phyloP scores from a whole-genome alignment of 2,797 vertebrate species.

The Cryptoblepharus egeriae region DNA sequence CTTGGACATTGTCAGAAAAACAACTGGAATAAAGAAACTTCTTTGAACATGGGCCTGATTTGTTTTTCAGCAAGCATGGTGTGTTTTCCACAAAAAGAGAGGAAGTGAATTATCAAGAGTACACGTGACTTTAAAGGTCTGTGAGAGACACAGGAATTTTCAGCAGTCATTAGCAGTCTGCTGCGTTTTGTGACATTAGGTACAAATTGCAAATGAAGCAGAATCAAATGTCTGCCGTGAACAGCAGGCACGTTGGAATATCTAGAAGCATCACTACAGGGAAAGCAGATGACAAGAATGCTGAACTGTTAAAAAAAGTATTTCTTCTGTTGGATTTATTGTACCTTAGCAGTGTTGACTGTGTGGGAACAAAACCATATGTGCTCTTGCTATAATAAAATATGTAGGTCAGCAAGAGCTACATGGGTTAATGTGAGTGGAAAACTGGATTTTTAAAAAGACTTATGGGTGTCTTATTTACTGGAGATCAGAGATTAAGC shows the following conservation, averaged over 20 bases:
- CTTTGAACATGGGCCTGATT: constrained; percentile 57
- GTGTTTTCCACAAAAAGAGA: constrained; percentile 51
- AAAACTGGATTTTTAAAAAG: no score
- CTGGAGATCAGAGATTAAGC: neutral
- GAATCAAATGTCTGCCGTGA: constrained; percentile 23
- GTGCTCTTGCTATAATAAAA: neutral
- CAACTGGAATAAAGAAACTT: constrained; percentile 39
- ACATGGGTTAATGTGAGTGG: no score
- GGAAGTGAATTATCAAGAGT: constrained; percentile 41
- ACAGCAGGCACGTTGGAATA: neutral
- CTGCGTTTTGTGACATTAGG: constrained; percentile 29
- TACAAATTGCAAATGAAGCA: constrained; percentile 47
- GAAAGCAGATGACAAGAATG: neutral
- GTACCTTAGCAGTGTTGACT: neutral
- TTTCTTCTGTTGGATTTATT: rapidly evolving
- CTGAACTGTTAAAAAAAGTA: neutral
- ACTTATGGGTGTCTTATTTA: neutral
- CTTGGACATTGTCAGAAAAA: constrained; percentile 47
- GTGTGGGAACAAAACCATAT: rapidly evolving
- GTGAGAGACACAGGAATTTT: constrained; percentile 59
- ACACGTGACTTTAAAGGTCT: constrained; percentile 51
- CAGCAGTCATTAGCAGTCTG: constrained; percentile 28
- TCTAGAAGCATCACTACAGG: neutral
- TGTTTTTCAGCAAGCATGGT: constrained; percentile 56
- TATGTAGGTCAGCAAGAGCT: neutral